Conservation (phyloP, 2,113 vertebrate species). For the Leptocoma aspasia region DNA sequence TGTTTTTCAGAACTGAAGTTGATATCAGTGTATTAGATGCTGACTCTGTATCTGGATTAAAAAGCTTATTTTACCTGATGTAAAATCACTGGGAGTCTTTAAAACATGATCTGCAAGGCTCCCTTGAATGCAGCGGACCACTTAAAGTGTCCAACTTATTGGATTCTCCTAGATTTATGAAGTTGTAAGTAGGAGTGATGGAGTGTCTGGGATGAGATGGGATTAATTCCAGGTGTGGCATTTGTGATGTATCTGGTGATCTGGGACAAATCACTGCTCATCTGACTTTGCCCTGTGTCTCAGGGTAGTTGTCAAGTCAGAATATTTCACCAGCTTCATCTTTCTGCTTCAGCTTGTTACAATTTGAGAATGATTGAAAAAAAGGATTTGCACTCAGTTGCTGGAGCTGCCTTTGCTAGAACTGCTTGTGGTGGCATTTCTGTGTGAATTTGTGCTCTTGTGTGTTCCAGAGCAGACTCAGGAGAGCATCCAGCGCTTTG, state of each 20-base stretch:
- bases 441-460: conserved; percentile 24
- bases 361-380: neutral
- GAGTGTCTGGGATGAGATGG: neutral
- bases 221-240: neutral
- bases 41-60: neutral
- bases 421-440: neutral
- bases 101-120: neutral
- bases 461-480: conserved; percentile 85
- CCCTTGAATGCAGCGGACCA: neutral
- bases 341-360: neutral
- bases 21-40: neutral
- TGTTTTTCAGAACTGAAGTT: neutral
- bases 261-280: neutral
- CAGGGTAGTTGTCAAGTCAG: neutral
- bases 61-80: neutral
- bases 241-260: neutral
- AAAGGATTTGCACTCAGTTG: neutral
- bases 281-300: neutral
- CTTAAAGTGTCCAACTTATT: neutral
- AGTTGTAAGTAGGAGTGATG: neutral
- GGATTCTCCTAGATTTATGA: neutral
- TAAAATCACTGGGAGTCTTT: neutral
- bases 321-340: neutral
- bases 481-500: conserved; percentile 91
- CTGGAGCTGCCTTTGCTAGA: neutral